Base-by-base conservation (phyloP, 2,888 invertebrate species). In the Noctua fimbriata region DNA sequence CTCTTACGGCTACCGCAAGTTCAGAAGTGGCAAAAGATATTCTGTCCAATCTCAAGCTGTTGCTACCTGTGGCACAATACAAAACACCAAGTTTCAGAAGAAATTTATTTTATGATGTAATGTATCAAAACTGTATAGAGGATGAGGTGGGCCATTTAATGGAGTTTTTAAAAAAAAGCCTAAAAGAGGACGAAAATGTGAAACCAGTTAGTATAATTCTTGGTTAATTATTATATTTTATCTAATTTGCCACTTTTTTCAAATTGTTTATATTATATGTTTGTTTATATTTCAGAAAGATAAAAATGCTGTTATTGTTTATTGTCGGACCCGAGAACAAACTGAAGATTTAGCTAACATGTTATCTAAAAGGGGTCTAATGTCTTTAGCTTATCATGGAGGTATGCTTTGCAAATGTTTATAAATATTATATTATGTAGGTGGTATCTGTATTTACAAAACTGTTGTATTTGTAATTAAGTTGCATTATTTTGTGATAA, bases 31-130 rank as follows among this genome's bases (percentile, higher is more conserved):
- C 98, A 14, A 98, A 98, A 90, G 99, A 99, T 92, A 98, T 99
- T 86, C 96, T 98, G 49, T 94, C 97, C 41, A 98, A 98, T 90
- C 96, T 99, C 41, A 97, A 97, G 85, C 94, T 98, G 73, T 97
- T 97, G 74, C 96, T 97, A 88, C 98, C 98, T 10, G 97, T 98
- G 24, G 97, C 97, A 7, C 97, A 97, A 88, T 99, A 99, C 93
- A 98, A 98, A 94, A 98, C 98, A 18, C 98, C 99, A 28, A 98
- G 99, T 92, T 99, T 99, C 95, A 98, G 99, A 79, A 96, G 98
- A 84, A 99, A 99, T 97, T 97, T 99, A 49, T 99, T 97, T 96
- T 99, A 99, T 94, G 99, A 99, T 95, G 98, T 99, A 2, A 97
- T 98, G 74, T 99, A 98, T 95, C 98, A 98, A 93, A 99, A 99